Base-by-base conservation (phyloP, 2,113 vertebrate genomes). In the Brachyistius frenatus region DNA sequence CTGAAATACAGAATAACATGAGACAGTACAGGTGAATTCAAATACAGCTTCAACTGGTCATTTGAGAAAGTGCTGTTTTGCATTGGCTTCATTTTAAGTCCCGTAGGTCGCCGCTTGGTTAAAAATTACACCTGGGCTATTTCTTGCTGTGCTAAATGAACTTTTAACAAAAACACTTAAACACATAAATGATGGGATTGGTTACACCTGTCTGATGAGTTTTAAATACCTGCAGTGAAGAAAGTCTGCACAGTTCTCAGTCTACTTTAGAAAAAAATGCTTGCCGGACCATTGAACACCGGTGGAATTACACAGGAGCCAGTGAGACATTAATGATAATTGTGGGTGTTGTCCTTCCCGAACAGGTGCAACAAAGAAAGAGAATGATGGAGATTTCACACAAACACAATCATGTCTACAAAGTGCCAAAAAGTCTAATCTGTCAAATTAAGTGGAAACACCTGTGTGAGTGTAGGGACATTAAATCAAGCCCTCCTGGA, bases 351-450 rank as follows among this genome's bases (percentile, higher is more conserved):
- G 5, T 46, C 13, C 1, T 1, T 4, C 10, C 41, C 35, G 32
- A 70, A 72, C 77, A 77, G 57, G 50, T 77, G 83, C 63, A 65
- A 39, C 50, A 57, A n/a, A 79, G 71, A 46, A 36, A 32, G 31
- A 71, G 37, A 16, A 31, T 44, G 50, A 66, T 32, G 60, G 33
- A 64, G 71, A 67, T 65, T 76, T 55, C 15, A 30, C 2, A 55
- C 15, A 8, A 54, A n/a, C 23, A 6, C 14, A 6, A 52, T 56
- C 10, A 32, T 33, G 47, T 81, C 69, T 36, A 15, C 16, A 11
- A 41, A 50, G 60, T 35, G 47, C 31, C 53, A 5, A 8, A 53
- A 62, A 75, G 39, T 16, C 36, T 61, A 44, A 63, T 78, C 58
- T 69, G 68, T 83, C 61, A 85, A 1, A 67, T n/a, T 41, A 54